A percentile compares a stretch with the other conserved stretches of the same genome.
These are phyloP conservation scores for Onychomys arenicola DNA, from an alignment of 2,797 vertebrate species.

Conservation along the genomic window DNA sequence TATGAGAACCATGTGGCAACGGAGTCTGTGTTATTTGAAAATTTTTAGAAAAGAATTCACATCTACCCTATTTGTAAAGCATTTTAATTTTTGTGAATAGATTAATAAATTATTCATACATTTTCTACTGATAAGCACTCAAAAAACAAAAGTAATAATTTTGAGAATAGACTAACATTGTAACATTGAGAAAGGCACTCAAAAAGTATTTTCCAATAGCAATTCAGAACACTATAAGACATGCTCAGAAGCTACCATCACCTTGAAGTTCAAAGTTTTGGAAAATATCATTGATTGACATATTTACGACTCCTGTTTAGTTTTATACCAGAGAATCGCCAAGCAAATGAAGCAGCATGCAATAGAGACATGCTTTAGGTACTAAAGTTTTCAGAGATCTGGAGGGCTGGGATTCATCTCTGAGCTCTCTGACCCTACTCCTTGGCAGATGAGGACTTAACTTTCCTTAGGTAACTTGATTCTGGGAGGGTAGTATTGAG, in stretches of 20 bases:
- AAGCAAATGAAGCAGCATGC: neutral
- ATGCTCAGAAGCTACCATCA: constrained; percentile 44
- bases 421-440: neutral
- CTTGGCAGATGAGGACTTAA: neutral
- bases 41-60: constrained; percentile 21
- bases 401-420: neutral
- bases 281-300: constrained; percentile 57
- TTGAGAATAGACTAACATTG: neutral
- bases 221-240: neutral
- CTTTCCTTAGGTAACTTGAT: neutral
- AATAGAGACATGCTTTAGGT: neutral
- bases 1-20: neutral
- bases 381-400: neutral
- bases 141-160: neutral
- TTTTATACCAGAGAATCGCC: constrained; percentile 8
- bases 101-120: neutral
- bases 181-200: neutral
- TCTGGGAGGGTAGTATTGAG: neutral
- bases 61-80: neutral
- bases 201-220: constrained; percentile 48
- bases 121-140: neutral
- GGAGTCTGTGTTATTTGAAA: neutral
- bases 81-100: neutral
- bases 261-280: constrained; percentile 64
- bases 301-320: constrained; percentile 27